Base-by-base conservation (phyloP, 2,113 vertebrate genomes). In the Strix aluco region DNA sequence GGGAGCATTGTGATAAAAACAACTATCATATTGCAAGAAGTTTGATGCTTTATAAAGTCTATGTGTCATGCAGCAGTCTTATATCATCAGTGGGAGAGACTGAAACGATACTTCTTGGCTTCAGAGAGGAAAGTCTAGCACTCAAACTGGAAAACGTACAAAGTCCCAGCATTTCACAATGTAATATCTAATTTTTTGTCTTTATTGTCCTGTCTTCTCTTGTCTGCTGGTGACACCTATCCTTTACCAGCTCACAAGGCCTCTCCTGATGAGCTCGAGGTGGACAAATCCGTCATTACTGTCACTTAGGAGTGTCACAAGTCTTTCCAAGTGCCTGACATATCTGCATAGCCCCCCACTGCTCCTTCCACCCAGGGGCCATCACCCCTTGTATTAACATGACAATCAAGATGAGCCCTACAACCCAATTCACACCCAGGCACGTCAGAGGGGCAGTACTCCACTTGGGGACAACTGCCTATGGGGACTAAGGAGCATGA, bases 1-100 rank as follows among this genome's bases (percentile, higher is more conserved):
- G 70, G 95, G 94, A 97, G 94, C 86, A 80, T 95, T 95, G 91
- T 92, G 97, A 92, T 95, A 95, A 95, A 95, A 97, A 92, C 77
- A 89, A 87, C 91, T 94, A 92, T 94, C 78, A 82, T 63, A 79
- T 73, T 95, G 88, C 94, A 94, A 57, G 83, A 95, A 81, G 77
- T 84, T 59, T 84, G 72, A 92, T 92, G 94, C 92, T 96, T 95
- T 96, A 92, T 75, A 96, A 96, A 94, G 88, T 36, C 83, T 88
- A 14, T 92, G 86, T 91, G 86, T 96, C 94, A 92, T 89, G 83
- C 83, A 89, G 70, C 13, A 2, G 52, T 65, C 65, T 96, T 94
- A 47, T 90, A 81, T 88, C 95, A 96, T 78, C 94, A 94, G 81
- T 66, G 51, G 62, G 74, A 97, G 91, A 91, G 77, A 81, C 44